A percentile compares a stretch with the other conserved stretches of the same genome.
Conservation (phyloP, 2,113 vertebrate genomes). For the Mobula hypostoma region DNA sequence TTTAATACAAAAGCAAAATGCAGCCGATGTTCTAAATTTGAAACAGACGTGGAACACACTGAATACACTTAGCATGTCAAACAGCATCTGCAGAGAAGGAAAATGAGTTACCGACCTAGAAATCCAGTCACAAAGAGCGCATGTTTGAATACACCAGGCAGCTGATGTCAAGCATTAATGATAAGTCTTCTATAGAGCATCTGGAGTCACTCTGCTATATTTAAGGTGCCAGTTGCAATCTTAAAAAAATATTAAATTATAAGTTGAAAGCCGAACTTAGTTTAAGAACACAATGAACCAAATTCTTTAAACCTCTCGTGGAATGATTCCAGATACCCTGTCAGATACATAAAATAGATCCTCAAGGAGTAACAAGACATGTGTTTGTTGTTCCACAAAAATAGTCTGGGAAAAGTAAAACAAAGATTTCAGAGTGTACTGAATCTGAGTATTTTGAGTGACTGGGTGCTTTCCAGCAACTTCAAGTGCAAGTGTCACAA, state of each 20-base stretch:
- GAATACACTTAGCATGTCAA: no score
- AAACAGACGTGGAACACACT: no score
- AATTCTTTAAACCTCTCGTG: not conserved
- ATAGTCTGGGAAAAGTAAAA: constrained; percentile 32
- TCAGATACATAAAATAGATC: not conserved
- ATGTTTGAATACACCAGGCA: no score
- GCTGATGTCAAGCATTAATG: no score
- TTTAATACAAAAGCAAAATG: not conserved
- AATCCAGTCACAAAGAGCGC: no score
- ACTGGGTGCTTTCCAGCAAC: constrained; percentile 22
- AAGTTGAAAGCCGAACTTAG: not conserved
- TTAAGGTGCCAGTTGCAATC: no score
- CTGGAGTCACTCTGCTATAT: no score
- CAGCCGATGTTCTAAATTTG: no score
- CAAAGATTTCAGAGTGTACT: not conserved
- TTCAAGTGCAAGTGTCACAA: constrained; percentile 28
- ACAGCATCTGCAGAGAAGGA: no score
- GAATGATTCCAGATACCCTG: not conserved
- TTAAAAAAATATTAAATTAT: not conserved
- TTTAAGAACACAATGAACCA: not conserved
- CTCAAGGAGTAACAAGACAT: not conserved
- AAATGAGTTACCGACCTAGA: no score
- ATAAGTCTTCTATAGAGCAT: no score
- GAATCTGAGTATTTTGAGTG: constrained; percentile 29
- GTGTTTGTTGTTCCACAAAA: constrained; percentile 26